A percentile compares a stretch with the other conserved stretches of the same genome.
Conservation (phyloP, 2,888 invertebrate genomes). For the Cheilosia pagana region DNA sequence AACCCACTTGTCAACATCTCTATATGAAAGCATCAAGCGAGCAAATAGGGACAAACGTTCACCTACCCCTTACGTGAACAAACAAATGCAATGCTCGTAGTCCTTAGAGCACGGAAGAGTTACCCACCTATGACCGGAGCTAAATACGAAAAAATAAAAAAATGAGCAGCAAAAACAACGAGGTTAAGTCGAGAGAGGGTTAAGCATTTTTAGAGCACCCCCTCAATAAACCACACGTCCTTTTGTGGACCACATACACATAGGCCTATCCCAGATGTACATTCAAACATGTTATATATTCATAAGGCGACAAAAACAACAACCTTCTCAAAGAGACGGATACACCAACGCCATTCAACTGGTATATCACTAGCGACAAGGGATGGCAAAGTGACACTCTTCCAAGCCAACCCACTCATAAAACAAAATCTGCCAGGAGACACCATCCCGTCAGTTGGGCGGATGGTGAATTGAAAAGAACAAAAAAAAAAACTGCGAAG, state of each 20-base stretch:
- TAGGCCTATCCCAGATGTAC: background rate
- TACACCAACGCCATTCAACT: constrained; percentile 67
- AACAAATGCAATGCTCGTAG: constrained; percentile 48
- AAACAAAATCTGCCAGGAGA: constrained; percentile 40
- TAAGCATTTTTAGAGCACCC: constrained; percentile 35
- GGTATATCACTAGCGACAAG: constrained; percentile 48
- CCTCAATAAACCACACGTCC: constrained; percentile 55
- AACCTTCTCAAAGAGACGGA: constrained; percentile 42
- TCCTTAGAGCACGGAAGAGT: constrained; percentile 23
- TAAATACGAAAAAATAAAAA: constrained; percentile 1
- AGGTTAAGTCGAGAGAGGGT: constrained; percentile 67
- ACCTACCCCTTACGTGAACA: constrained; percentile 64
- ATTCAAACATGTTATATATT: constrained; percentile 3
- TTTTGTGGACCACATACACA: background rate
- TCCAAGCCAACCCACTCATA: constrained; percentile 28
- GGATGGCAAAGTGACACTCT: constrained; percentile 59
- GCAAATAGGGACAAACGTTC: constrained; percentile 34
- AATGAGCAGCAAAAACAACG: constrained; percentile 66
- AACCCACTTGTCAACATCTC: constrained; percentile 61
- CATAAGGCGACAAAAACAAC: constrained; percentile 16
- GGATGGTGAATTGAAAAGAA: constrained; percentile 54
- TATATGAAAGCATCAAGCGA: constrained; percentile 9
- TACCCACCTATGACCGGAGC: constrained; percentile 9
- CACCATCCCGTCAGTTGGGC: constrained; percentile 10
- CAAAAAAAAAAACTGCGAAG: constrained; percentile 21